Conservation (phyloP, 2,888 invertebrate genomes). For the Bimastos eiseni region DNA sequence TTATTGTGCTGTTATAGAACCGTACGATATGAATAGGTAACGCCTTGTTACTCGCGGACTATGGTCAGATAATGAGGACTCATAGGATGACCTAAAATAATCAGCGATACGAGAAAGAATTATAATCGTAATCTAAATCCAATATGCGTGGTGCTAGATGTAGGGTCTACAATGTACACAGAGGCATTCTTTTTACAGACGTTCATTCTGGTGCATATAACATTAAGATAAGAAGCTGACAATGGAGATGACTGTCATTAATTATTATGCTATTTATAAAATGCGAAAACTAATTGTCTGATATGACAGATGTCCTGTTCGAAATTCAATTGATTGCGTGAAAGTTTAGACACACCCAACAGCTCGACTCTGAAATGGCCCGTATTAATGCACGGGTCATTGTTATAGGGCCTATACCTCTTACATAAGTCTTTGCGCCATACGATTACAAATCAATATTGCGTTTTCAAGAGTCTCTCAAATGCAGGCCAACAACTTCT, state of each 20-base stretch:
- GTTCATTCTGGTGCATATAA: too few relatives aligned
- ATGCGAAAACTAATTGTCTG: not conserved
- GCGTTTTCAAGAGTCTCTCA: not conserved
- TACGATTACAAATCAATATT: not conserved
- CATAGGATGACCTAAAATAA: not conserved
- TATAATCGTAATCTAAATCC: not conserved
- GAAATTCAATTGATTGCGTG: not conserved
- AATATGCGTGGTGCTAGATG: not conserved
- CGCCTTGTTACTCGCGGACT: not conserved
- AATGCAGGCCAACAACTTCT: not conserved
- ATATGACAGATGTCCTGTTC: not conserved
- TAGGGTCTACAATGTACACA: too few relatives aligned
- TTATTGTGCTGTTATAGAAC: not conserved
- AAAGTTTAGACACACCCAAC: not conserved
- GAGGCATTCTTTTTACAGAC: too few relatives aligned
- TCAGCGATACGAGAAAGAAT: not conserved
- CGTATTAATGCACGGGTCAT: not conserved
- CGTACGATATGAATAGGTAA: not conserved
- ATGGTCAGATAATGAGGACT: not conserved
- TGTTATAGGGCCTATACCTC: not conserved
- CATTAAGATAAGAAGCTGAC: not conserved
- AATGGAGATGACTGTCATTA: not conserved
- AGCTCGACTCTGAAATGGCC: not conserved
- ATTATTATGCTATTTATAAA: not conserved
- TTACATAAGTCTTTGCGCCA: not conserved